Percentiles rank a stretch among this genome's conserved stretches.
Evolutionary conservation across 2,888 invertebrate species (phyloP).

Genomic region (Sarcophaga variegata): DNA sequence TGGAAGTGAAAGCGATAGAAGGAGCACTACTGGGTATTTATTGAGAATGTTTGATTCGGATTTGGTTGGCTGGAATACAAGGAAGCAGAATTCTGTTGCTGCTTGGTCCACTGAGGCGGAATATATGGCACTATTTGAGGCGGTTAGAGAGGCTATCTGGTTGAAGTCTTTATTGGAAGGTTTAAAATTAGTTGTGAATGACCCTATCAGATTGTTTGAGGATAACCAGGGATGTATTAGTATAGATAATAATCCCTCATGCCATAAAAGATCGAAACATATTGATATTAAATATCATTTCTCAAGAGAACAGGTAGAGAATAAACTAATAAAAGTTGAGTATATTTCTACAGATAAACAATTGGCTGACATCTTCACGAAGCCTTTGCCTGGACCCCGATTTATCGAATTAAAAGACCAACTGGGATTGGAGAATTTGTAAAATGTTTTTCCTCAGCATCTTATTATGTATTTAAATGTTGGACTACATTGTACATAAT

Average conservation of each 20-base stretch:
- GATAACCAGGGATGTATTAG: conserved; percentile 66
- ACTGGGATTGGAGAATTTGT: too few relatives aligned
- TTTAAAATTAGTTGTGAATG: conserved; percentile 25
- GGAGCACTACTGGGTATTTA: conserved; percentile 43
- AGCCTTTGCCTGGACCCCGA: too few relatives aligned
- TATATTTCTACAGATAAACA: too few relatives aligned
- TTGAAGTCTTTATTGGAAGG: conserved; percentile 41
- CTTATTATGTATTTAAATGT: not conserved
- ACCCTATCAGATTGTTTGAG: conserved; percentile 54
- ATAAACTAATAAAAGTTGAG: too few relatives aligned
- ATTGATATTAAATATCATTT: too few relatives aligned
- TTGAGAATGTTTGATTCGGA: conserved; percentile 68
- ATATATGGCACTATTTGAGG: conserved; percentile 64
- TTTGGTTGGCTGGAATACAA: conserved; percentile 67
- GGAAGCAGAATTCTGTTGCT: conserved; percentile 65
- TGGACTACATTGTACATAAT: conserved; percentile 15
- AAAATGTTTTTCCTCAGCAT: not conserved
- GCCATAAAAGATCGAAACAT: too few relatives aligned
- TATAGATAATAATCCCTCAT: too few relatives aligned
- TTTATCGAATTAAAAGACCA: too few relatives aligned
- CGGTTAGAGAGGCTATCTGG: conserved; percentile 68
- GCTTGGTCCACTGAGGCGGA: conserved; percentile 67
- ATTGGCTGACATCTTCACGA: too few relatives aligned
- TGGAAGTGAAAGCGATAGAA: conserved; percentile 65
- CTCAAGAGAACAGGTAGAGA: too few relatives aligned